A percentile compares a stretch with the other conserved stretches of the same genome.
Evolutionary conservation across 2,797 vertebrate genomes (phyloP).

Genomic region (Sebastes oblongus): DNA sequence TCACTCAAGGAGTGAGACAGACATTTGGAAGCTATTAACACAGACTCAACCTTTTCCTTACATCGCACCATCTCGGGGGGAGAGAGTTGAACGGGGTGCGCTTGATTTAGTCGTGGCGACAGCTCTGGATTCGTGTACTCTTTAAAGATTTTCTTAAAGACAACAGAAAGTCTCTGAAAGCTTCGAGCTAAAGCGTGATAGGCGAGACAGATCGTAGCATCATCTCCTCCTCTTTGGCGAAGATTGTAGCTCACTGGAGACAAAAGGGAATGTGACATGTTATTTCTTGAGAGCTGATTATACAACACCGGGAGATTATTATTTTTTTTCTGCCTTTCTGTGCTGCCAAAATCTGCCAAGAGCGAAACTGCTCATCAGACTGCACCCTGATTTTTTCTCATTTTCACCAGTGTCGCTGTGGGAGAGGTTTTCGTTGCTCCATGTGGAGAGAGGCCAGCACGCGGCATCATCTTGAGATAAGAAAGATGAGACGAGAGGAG

Average conservation of each 20-base stretch:
- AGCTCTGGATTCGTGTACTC: conserved; percentile 47
- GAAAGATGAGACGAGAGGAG: conserved; percentile 39
- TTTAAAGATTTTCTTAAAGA: conserved; percentile 47
- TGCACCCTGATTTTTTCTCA: conserved; percentile 21
- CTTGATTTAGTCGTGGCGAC: conserved; percentile 47
- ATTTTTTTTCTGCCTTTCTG: neutral
- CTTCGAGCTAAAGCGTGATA: conserved; percentile 36
- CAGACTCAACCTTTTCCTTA: conserved; percentile 64
- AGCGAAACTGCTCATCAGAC: conserved; percentile 2
- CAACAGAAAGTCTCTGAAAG: conserved; percentile 31
- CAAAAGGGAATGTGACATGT: conserved; percentile 17
- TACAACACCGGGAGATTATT: neutral
- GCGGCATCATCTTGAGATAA: conserved; percentile 23
- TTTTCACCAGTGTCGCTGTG: conserved; percentile 13
- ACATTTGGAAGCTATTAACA: conserved; percentile 66
- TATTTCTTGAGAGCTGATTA: conserved; percentile 33
- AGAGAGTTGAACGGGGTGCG: conserved; percentile 8
- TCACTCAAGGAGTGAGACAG: conserved; percentile 42
- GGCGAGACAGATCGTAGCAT: conserved; percentile 27
- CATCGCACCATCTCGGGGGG: conserved; percentile 30
- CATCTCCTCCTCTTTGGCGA: conserved; percentile 4
- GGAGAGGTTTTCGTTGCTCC: conserved; percentile 1
- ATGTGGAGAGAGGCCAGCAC: conserved; percentile 26
- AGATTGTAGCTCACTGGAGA: conserved; percentile 24
- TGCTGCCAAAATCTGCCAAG: neutral